A percentile compares a stretch with the other conserved stretches of the same genome.
phyloP scores from a whole-genome alignment of 1,140 invertebrate genomes.

The Metaphire vulgaris region DNA sequence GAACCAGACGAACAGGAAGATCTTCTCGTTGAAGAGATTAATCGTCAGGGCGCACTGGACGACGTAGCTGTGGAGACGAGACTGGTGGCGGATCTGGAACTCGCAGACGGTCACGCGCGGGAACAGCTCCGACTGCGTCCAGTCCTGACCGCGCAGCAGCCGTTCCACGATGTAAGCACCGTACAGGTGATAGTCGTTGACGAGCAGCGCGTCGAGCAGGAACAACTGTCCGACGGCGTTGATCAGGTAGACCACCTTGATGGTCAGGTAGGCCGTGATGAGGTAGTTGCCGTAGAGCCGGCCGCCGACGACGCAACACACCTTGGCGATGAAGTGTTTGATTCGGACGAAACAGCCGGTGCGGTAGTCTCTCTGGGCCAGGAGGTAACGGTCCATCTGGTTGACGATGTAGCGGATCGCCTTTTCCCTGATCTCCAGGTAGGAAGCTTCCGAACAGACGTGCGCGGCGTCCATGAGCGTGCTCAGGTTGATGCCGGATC shows the following conservation, averaged over 20 bases:
- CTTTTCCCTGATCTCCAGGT: conserved; percentile 45
- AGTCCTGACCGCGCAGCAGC: conserved; percentile 51
- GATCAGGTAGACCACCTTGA: conserved; percentile 53
- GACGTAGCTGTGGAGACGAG: conserved; percentile 54
- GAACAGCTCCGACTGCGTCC: conserved; percentile 52
- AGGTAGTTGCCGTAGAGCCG: conserved; percentile 55
- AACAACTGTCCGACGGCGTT: conserved; percentile 56
- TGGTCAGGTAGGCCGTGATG: conserved; percentile 52
- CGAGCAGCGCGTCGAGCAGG: conserved; percentile 54
- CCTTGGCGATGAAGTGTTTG: conserved; percentile 29
- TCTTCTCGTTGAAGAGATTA: conserved; percentile 58
- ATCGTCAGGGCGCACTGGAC: conserved; percentile 58
- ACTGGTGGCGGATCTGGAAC: conserved; percentile 55
- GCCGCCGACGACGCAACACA: conserved; percentile 41
- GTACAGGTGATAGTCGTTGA: conserved; percentile 53
- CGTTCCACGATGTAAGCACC: conserved; percentile 55
- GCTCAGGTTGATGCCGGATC: conserved; percentile 53
- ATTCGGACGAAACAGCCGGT: conserved; percentile 40
- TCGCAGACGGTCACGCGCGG: conserved; percentile 57
- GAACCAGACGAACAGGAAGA: conserved; percentile 58
- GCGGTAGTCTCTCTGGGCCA: conserved; percentile 29
- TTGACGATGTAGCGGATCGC: conserved; percentile 50
- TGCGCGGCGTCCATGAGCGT: conserved; percentile 33
- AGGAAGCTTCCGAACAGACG: conserved; percentile 44
- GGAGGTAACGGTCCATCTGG: conserved; percentile 38